Conservation (phyloP, 2,113 vertebrate genomes). For the Ursus arctos region DNA sequence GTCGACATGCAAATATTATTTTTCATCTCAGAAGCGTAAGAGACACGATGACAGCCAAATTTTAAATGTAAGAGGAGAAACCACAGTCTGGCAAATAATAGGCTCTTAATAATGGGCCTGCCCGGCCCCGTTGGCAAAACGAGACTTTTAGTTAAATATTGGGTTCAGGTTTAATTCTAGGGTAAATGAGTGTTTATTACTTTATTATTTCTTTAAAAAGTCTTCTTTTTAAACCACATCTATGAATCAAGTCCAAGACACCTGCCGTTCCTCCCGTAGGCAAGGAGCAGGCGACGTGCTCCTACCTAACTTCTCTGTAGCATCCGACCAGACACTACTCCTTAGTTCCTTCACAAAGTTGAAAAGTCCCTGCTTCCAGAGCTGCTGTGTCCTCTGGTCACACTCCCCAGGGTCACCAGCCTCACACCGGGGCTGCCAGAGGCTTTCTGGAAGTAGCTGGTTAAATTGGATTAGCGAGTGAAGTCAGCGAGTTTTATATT, state of each 20-base stretch:
- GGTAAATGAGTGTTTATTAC: background rate
- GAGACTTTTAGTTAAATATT: background rate
- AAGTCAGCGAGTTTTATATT: rapidly evolving
- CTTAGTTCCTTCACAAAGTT: background rate
- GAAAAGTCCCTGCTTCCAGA: background rate
- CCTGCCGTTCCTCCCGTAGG: rapidly evolving
- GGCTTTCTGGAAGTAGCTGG: rapidly evolving
- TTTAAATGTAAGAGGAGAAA: background rate
- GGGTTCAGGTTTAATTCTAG: slow-evolving; percentile 34
- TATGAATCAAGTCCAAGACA: background rate
- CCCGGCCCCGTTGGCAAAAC: background rate
- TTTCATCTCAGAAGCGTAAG: background rate
- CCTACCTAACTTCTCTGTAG: background rate
- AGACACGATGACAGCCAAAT: slow-evolving; percentile 25
- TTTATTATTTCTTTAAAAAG: background rate
- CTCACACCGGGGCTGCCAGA: rapidly evolving
- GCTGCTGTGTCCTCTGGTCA: rapidly evolving
- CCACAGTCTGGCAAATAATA: background rate
- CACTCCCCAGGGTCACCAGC: rapidly evolving
- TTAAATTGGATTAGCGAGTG: rapidly evolving
- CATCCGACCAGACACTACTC: rapidly evolving
- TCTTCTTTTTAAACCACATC: background rate
- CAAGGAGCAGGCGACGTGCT: rapidly evolving
- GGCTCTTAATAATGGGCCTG: background rate
- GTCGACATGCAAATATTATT: background rate